Conservation (phyloP, 2,113 vertebrate genomes). For the Neodon shergylaensis region DNA sequence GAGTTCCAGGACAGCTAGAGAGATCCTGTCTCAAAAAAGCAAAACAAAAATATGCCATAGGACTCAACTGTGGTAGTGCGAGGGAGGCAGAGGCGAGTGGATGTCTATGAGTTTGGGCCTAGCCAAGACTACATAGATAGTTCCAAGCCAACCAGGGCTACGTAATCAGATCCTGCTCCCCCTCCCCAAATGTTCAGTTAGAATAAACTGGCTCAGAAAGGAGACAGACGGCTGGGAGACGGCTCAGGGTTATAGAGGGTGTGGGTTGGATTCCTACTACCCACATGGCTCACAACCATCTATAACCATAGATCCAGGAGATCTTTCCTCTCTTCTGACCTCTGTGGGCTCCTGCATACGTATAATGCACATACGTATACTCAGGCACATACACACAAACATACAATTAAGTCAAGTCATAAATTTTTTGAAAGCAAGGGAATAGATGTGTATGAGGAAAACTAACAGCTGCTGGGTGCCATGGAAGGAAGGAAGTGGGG, state of each 20-base stretch:
- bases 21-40: not conserved
- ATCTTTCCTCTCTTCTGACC: not conserved
- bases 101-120: not conserved
- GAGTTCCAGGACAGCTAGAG: not conserved
- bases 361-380: not conserved
- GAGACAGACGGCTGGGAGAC: not conserved
- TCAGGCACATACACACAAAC: not conserved
- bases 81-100: not conserved
- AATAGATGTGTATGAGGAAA: not conserved
- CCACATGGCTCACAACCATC: not conserved
- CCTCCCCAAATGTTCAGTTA: not conserved
- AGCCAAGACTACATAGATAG: not conserved
- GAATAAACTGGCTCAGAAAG: slow-evolving; percentile 33
- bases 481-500: not conserved
- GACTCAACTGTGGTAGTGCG: not conserved
- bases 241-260: not conserved
- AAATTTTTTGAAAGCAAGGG: not conserved
- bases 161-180: not conserved
- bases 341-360: not conserved
- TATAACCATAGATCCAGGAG: not conserved
- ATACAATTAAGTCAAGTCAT: not conserved
- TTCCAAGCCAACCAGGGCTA: not conserved
- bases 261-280: not conserved
- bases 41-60: not conserved
- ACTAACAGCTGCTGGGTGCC: not conserved